Conservation (phyloP, 2,888 invertebrate species). For the Melanophora roralis region DNA sequence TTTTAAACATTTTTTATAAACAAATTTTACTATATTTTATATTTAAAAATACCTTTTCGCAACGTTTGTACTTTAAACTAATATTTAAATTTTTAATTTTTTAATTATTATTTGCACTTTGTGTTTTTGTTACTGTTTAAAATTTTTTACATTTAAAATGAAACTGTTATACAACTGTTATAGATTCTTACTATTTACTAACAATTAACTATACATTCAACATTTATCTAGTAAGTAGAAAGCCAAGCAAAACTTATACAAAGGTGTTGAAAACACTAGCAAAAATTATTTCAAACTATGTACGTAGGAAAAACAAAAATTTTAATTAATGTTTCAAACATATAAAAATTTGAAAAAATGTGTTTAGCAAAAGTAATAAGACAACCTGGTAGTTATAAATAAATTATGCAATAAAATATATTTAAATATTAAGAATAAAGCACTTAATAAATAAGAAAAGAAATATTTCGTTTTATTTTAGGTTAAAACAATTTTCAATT, state of each 20-base stretch:
- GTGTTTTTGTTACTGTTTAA: slow-evolving; percentile 39
- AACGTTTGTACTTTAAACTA: slow-evolving; percentile 49
- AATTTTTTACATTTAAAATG: neutral
- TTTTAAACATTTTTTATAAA: slow-evolving; percentile 2
- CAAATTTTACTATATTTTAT: neutral
- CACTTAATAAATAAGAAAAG: slow-evolving; percentile 12
- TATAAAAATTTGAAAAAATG: neutral
- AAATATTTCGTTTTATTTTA: neutral
- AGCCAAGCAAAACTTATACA: neutral
- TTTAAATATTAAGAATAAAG: slow-evolving; percentile 15
- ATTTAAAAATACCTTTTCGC: neutral
- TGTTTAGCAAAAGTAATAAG: neutral
- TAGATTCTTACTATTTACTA: slow-evolving; percentile 35
- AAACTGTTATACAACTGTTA: slow-evolving; percentile 52
- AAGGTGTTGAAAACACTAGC: neutral
- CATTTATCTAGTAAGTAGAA: slow-evolving; percentile 2
- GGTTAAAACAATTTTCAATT: too few species aligned
- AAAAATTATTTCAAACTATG: neutral
- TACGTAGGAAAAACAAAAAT: neutral
- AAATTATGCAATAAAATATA: slow-evolving; percentile 1
- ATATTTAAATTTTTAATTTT: slow-evolving; percentile 27
- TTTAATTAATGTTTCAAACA: slow-evolving; percentile 20
- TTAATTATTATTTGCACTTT: neutral
- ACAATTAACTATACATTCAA: slow-evolving; percentile 11
- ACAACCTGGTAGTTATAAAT: neutral